These are phyloP conservation scores for Linnaemya tessellans DNA, from an alignment of 2,888 invertebrate species.

Conservation along the genomic window DNA sequence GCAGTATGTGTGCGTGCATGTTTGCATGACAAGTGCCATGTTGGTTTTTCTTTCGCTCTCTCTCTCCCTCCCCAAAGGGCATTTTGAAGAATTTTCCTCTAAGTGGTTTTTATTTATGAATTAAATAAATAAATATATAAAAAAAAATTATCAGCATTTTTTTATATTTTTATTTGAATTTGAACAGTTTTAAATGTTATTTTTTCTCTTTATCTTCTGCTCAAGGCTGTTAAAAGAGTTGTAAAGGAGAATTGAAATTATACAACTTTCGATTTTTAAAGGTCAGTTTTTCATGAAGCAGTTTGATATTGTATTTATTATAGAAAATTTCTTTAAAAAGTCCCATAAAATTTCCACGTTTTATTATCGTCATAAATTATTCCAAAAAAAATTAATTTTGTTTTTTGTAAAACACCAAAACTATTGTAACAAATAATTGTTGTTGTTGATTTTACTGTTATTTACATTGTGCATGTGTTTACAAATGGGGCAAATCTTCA, in stretches of 20 bases:
- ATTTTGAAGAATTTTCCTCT: slow-evolving; percentile 7
- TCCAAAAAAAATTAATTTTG: no score
- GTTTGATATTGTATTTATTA: slow-evolving; percentile 9
- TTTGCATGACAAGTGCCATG: slow-evolving; percentile 48
- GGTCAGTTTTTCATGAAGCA: not conserved
- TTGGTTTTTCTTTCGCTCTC: slow-evolving; percentile 25
- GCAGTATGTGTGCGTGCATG: no score
- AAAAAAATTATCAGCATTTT: slow-evolving; percentile 4
- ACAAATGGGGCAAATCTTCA: no score
- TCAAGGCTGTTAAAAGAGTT: slow-evolving; percentile 49
- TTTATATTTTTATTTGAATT: slow-evolving; percentile 3
- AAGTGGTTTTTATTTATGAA: slow-evolving; percentile 30
- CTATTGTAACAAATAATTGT: no score
- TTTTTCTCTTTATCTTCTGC: slow-evolving; percentile 6
- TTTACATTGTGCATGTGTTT: no score
- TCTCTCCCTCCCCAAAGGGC: not conserved
- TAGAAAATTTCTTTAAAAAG: not conserved
- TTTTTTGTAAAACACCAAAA: no score
- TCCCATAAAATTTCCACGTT: not conserved
- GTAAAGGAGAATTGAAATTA: not conserved
- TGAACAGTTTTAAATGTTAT: not conserved
- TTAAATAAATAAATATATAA: slow-evolving; percentile 35
- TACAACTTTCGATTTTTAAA: slow-evolving; percentile 45
- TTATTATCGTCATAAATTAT: no score
- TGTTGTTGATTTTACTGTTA: no score